Conservation (phyloP, 2,113 vertebrate genomes). For the Spea bombifrons region DNA sequence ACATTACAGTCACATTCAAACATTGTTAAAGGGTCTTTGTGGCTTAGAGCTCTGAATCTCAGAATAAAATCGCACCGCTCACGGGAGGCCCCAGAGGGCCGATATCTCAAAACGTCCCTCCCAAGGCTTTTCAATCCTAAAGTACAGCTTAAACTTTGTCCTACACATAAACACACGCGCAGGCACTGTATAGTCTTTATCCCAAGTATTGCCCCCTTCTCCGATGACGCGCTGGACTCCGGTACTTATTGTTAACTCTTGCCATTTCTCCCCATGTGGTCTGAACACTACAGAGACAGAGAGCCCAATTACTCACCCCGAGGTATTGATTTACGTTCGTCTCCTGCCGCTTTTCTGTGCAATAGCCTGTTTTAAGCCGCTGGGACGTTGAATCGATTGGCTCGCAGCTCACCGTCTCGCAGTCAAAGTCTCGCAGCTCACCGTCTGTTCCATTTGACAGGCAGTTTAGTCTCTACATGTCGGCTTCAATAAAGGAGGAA, state of each 20-base stretch:
- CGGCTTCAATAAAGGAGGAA: constrained; percentile 29
- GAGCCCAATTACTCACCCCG: constrained; percentile 39
- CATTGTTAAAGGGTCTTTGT: too few relatives aligned
- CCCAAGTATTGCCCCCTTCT: too few relatives aligned
- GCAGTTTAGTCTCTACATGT: constrained; percentile 47
- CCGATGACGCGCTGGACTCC: constrained; percentile 13
- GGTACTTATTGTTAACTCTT: constrained; percentile 36
- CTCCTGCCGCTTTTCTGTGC: constrained; percentile 38
- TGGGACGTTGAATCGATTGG: constrained; percentile 41
- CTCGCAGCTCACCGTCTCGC: constrained; percentile 68
- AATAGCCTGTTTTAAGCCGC: constrained; percentile 40
- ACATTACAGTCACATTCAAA: too few relatives aligned
- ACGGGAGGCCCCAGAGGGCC: too few relatives aligned
- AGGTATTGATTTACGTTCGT: constrained; percentile 41
- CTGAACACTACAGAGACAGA: constrained; percentile 32
- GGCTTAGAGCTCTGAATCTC: too few relatives aligned
- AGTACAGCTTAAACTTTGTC: too few relatives aligned
- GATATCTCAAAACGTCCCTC: too few relatives aligned
- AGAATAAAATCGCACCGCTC: too few relatives aligned
- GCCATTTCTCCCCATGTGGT: constrained; percentile 32
- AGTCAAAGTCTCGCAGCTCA: constrained; percentile 45
- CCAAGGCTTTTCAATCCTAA: too few relatives aligned
- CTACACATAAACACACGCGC: too few relatives aligned
- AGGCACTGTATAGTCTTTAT: too few relatives aligned
- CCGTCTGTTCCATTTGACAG: constrained; percentile 46